Evolutionary conservation across 2,113 vertebrate genomes (phyloP).

Genomic region (Prietella phreatophila): DNA sequence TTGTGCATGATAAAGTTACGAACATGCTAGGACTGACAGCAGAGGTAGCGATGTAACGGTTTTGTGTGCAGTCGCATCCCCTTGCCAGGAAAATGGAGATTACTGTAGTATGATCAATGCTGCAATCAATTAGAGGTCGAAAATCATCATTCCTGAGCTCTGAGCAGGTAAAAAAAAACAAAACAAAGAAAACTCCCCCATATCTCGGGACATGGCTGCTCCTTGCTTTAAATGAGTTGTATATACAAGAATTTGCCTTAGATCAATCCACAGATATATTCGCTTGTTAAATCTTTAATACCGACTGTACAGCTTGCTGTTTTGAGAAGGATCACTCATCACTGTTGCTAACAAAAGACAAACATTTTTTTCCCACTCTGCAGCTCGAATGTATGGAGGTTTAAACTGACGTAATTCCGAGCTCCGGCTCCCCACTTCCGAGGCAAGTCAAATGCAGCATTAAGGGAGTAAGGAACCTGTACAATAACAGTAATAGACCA

Average conservation of each 20-base stretch:
- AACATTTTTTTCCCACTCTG: background rate
- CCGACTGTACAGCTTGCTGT: background rate
- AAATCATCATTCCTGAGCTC: background rate
- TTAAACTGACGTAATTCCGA: background rate
- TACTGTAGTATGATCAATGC: background rate
- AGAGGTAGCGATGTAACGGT: background rate
- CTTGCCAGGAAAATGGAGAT: background rate
- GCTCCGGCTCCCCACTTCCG: background rate
- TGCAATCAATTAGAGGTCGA: background rate
- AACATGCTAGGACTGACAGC: background rate
- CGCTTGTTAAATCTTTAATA: background rate
- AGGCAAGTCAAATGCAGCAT: background rate
- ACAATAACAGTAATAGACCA: too few relatives aligned
- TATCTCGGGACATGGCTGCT: background rate
- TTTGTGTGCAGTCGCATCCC: background rate
- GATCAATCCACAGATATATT: background rate
- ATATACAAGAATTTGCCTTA: too few relatives aligned
- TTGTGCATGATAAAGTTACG: background rate
- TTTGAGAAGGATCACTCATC: background rate
- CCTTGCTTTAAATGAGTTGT: background rate
- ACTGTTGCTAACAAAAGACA: background rate
- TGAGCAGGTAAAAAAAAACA: background rate
- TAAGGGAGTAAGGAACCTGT: background rate
- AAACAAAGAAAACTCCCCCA: too few relatives aligned
- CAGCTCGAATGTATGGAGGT: background rate